Evolutionary conservation across 1,140 invertebrate genomes (phyloP), one percentile per base, ranked within the genome.

Genomic region (Leptoteleia sp.): DNA sequence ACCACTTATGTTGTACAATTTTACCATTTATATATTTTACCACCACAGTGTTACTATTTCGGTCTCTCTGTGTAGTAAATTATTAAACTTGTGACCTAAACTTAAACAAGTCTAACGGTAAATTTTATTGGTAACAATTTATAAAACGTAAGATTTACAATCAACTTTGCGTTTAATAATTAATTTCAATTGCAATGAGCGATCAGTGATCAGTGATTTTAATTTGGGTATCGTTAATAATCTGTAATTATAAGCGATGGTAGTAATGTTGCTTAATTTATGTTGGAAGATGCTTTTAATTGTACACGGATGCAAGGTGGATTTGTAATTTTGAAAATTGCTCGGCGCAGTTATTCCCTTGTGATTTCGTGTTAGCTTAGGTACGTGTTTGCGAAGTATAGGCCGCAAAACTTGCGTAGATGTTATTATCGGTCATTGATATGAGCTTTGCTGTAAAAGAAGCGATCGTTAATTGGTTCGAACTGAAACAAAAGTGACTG

Each of bases 301-400:
- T 50, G 29, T 29, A 15, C 8, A 15, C 9, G 5, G 19, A 15
- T 33, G 47, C 11, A 16, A 22, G 11, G 47, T 50, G 15, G 29
- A 50, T 50, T 50, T 50, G 47, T 50, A 50, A 50, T 50, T 50
- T 35, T 35, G 29, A 50, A 50, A 50, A 50, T 50, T 50, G 47
- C 47, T 50, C 47, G 16, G 9, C 12, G 47, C 11, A 35, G 29
- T 35, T 50, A 50, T n/a, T 15, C 29, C 19, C 27, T 50, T 50
- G 47, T 19, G 16, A 50, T 35, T 33, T 50, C 4, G 35, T 22
- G 12, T 13, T 55, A n/a, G 35, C 19, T 11, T 22, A 27, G 11
- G 12, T 37, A 55, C 50, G 29, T 50, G 15, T 35, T 50, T 50
- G 35, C 16, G 42, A 8, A 45, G 42, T 11, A 45, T 6, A 25